phyloP scores from a whole-genome alignment of 2,888 invertebrate genomes.

The Lathronympha strigana region DNA sequence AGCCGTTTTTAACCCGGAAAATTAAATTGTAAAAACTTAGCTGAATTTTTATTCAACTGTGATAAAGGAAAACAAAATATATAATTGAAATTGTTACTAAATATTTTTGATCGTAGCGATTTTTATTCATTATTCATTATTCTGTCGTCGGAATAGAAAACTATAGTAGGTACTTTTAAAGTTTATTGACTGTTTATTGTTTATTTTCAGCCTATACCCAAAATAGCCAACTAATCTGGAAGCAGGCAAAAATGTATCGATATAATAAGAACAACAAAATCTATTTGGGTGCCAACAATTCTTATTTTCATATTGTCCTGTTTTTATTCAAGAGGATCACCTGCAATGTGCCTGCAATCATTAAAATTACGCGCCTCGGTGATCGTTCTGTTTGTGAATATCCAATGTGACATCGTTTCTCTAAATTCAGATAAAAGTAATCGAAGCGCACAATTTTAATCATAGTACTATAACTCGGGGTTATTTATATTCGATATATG shows the following conservation, averaged over 20 bases:
- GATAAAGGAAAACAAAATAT: too few species aligned
- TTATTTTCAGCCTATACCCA: too few species aligned
- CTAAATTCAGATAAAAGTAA: neutral
- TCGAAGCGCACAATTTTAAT: slow-evolving; percentile 9
- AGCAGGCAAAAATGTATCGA: too few species aligned
- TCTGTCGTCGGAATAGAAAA: too few species aligned
- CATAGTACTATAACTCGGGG: neutral
- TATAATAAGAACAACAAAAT: neutral
- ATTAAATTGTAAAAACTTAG: neutral
- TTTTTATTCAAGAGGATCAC: neutral
- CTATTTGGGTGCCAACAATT: neutral
- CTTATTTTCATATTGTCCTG: neutral
- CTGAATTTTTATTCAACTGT: too few species aligned
- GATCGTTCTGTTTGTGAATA: neutral
- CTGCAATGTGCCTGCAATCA: neutral
- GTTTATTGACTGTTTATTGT: too few species aligned
- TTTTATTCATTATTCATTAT: too few species aligned
- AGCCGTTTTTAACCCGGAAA: neutral
- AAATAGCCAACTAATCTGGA: too few species aligned
- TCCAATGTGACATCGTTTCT: neutral
- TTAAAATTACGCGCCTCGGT: slow-evolving; percentile 4
- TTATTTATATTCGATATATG: neutral
- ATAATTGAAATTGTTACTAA: too few species aligned
- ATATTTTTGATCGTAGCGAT: too few species aligned
- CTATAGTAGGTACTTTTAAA: too few species aligned